Percentiles rank a stretch among this genome's conserved stretches.
Evolutionary conservation across 1,140 invertebrate species (phyloP).

Genomic region (Drosophila pachea): DNA sequence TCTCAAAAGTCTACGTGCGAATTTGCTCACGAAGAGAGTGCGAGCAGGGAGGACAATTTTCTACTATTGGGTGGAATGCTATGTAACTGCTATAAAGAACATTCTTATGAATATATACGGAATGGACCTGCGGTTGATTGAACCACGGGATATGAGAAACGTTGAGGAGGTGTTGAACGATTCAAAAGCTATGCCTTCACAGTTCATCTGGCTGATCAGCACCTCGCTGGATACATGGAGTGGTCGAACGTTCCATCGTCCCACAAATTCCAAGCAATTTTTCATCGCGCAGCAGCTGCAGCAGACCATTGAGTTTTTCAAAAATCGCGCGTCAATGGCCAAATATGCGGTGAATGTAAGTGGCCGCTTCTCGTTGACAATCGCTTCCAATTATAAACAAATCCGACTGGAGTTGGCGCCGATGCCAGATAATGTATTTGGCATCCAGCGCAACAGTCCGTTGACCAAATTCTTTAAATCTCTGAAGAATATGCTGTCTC

Average conservation of each 20-base stretch:
- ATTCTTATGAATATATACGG: slow-evolving; percentile 53
- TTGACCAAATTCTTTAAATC: slow-evolving; percentile 62
- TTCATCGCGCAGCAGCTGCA: slow-evolving; percentile 59
- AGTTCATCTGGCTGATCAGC: slow-evolving; percentile 48
- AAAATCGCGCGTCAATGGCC: slow-evolving; percentile 32
- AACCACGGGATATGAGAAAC: slow-evolving; percentile 4
- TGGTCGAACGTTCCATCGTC: slow-evolving; percentile 49
- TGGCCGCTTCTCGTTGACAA: slow-evolving; percentile 37
- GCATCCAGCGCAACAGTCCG: slow-evolving; percentile 52
- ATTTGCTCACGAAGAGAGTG: neutral
- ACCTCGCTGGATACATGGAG: slow-evolving; percentile 62
- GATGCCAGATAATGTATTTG: slow-evolving; percentile 29
- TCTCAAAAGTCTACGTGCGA: slow-evolving; percentile 40
- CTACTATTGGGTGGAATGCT: slow-evolving; percentile 58
- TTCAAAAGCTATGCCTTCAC: slow-evolving; percentile 2
- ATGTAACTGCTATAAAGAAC: slow-evolving; percentile 59
- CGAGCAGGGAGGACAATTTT: slow-evolving; percentile 17
- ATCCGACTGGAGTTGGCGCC: slow-evolving; percentile 45
- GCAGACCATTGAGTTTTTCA: slow-evolving; percentile 53
- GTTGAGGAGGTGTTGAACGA: no score
- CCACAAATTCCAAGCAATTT: slow-evolving; percentile 8
- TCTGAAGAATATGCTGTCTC: slow-evolving; percentile 52
- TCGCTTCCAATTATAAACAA: slow-evolving; percentile 35
- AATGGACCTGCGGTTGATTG: slow-evolving; percentile 21
- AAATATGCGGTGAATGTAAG: slow-evolving; percentile 42